Base-by-base conservation (phyloP, 2,797 vertebrate species). In the Novumbra hubbsi region DNA sequence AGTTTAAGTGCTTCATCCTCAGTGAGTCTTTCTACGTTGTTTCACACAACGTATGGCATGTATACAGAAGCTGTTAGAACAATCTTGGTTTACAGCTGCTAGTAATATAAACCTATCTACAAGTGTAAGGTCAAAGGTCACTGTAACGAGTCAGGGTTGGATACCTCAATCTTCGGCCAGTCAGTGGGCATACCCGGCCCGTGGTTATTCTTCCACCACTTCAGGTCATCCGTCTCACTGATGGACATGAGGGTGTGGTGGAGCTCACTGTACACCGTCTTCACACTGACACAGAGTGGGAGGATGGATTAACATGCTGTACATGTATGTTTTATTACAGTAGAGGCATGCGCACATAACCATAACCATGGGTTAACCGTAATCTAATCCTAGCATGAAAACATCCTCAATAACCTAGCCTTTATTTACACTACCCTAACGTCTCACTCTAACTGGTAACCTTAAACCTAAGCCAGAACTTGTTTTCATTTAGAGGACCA, bases 151-250 rank as follows among this genome's bases (percentile, higher is more conserved):
- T 27, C 2, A 30, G 3, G 12, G 60, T 15, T 16, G 24, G 4
- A 16, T 63, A 95, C 95, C 90, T 94, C 57, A 28, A 96, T 89
- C 81, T 90, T 89, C 1, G 95, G 95, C 95, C 95, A 96, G 80
- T 94, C 85, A 0, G 94, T 96, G 28, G 90, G 81, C 95, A 95
- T 96, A 70, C 95, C 94, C 0, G 95, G 95, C 0, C 95, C 95
- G 0, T 85, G 86, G 67, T 90, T 87, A 80, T 94, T 94, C 86
- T 89, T 94, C 95, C 95, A 96, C 95, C 94, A 96, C 65, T 92
- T 92, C 15, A 95, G 86, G 78, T 96, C 95, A 0, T 95, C 95
- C 73, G 92, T 88, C 32, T 95, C 94, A 11, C 81, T 90, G 78
- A 95, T 90, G 75, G 92, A 85, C 91, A 93, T 92, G 73, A 96